A percentile compares a stretch with the other conserved stretches of the same genome.
These are phyloP conservation scores for Goniozus legneri DNA, from an alignment of 1,140 invertebrate species.

Conservation along the genomic window DNA sequence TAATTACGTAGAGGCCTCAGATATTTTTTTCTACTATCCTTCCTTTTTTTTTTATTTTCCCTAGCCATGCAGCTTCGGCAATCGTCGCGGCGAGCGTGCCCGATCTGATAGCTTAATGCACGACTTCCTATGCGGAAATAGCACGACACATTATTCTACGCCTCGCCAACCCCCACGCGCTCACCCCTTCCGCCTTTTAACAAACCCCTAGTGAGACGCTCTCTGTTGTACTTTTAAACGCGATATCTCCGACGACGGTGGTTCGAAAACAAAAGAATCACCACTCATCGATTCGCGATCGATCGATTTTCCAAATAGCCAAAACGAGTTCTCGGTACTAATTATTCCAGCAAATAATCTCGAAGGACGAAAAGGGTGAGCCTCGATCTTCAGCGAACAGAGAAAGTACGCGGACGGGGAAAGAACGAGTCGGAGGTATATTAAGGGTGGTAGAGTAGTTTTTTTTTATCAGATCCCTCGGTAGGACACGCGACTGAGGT, in stretches of 20 bases:
- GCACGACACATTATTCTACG: constrained; percentile 49
- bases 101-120: constrained; percentile 56
- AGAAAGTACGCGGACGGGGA: constrained; percentile 21
- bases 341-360: no score
- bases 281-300: no score
- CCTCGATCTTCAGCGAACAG: no score
- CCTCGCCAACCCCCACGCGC: constrained; percentile 16
- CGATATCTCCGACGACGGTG: no score
- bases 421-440: no score
- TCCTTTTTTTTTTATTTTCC: no score
- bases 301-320: no score
- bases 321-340: no score
- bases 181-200: constrained; percentile 9
- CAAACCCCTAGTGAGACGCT: constrained; percentile 15
- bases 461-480: constrained; percentile 48
- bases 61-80: constrained; percentile 24
- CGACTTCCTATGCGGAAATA: constrained; percentile 55
- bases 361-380: no score
- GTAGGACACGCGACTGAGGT: constrained; percentile 49
- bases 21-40: constrained; percentile 34
- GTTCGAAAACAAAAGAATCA: no score
- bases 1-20: constrained; percentile 48
- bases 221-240: constrained; percentile 45
- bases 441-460: constrained; percentile 15
- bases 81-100: constrained; percentile 44